These are phyloP conservation scores for Camponotus fellah DNA, from an alignment of 2,888 invertebrate species.

Conservation along the genomic window DNA sequence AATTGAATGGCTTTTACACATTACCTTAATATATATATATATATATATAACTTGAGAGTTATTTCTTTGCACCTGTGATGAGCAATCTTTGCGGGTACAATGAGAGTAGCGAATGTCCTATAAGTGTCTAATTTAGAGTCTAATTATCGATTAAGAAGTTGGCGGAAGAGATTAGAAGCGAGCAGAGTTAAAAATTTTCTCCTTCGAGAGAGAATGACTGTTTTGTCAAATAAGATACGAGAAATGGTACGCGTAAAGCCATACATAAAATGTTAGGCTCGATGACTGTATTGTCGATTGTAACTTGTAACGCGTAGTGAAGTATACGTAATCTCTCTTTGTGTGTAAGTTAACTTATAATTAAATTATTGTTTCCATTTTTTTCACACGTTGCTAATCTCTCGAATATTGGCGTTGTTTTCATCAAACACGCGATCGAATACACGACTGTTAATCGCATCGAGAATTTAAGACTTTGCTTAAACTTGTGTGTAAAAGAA, in stretches of 20 bases:
- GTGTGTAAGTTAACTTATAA: conserved; percentile 70
- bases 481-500: background rate
- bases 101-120: conserved; percentile 48
- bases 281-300: conserved; percentile 63
- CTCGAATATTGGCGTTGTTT: conserved; percentile 22
- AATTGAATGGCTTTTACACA: background rate
- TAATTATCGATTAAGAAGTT: conserved; percentile 11
- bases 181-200: background rate
- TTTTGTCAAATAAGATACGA: conserved; percentile 40
- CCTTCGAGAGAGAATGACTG: conserved; percentile 42
- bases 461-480: conserved; percentile 20
- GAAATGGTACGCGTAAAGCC: conserved; percentile 30
- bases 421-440: background rate
- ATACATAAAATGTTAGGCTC: conserved; percentile 58
- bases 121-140: conserved; percentile 31
- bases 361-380: conserved; percentile 69
- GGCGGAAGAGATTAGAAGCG: conserved; percentile 9
- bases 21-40: too few species aligned
- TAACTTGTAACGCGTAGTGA: conserved; percentile 63
- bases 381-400: conserved; percentile 33
- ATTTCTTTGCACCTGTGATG: conserved; percentile 43
- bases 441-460: conserved; percentile 13
- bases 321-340: conserved; percentile 63
- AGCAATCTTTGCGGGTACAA: conserved; percentile 23
- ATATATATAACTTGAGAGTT: conserved; percentile 23